Conservation (phyloP, 2,888 invertebrate species). For the Dermolepida albohirtum region DNA sequence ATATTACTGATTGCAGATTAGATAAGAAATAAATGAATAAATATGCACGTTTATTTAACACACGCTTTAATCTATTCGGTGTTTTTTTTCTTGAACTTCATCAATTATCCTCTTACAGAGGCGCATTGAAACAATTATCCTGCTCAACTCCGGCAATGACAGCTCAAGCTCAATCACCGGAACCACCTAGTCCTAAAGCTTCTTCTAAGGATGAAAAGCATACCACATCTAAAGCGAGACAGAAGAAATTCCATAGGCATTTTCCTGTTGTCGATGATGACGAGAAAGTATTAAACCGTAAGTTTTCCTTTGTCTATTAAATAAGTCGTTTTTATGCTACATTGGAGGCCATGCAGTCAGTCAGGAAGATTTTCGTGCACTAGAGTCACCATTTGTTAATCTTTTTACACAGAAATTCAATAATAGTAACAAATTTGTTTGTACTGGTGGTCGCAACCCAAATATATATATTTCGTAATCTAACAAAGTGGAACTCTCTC, state of each 20-base stretch:
- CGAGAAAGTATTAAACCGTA: conserved; percentile 88
- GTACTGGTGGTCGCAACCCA: too few species aligned
- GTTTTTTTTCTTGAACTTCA: too few species aligned
- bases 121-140: conserved; percentile 71
- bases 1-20: conserved; percentile 21
- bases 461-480: too few species aligned
- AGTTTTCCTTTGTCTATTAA: conserved; percentile 63
- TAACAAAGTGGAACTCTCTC: too few species aligned
- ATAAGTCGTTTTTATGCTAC: neutral
- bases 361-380: conserved; percentile 17
- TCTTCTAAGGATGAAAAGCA: conserved; percentile 42
- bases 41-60: too few species aligned
- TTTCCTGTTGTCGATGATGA: conserved; percentile 87
- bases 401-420: too few species aligned
- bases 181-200: conserved; percentile 63
- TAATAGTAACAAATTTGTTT: too few species aligned
- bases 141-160: conserved; percentile 69
- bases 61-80: too few species aligned
- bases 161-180: conserved; percentile 62
- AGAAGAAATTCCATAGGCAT: conserved; percentile 90
- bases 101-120: conserved; percentile 62
- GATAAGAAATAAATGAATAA: neutral
- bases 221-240: conserved; percentile 78
- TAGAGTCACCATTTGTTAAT: too few species aligned
- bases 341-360: neutral